Evolutionary conservation across 2,888 invertebrate genomes (phyloP), one percentile per base, ranked within the genome.

Genomic region (Harpalus rufipes): DNA sequence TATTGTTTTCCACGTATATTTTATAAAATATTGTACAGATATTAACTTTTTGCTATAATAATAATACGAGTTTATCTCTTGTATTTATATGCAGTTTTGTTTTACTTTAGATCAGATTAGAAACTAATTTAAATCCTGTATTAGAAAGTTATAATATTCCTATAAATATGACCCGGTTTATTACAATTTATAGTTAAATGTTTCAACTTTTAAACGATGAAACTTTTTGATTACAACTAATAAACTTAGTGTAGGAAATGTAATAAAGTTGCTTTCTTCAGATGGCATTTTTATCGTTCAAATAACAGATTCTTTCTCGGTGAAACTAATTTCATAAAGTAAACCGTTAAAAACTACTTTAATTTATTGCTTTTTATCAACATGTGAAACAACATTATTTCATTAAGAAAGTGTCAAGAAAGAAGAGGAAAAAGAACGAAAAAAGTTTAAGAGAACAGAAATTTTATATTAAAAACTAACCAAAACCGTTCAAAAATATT

Each of bases 221-320:
- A 74, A 74, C 41, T 44, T 74, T 74, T 74, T 74, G 41, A 74
- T 44, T 72, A 41, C 72, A 18, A 72, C 44, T 74, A 74, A 74
- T 44, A 74, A 72, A 74, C 16, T 41, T 74, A 41, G 41, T 74
- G 12, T 21, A 74, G 72, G 41, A 74, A 44, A 68, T 63, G 12
- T 16, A 44, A 74, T 44, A 6, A 44, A 74, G 10, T 44, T 44
- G 41, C 44, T 74, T 51, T 51, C 44, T 6, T 51, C 44, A 51
- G 7, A 51, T 51, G 44, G 44, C 44, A 51, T 51, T 51, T 10
- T 51, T 51, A 51, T 51, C 44, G 44, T 51, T 51, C 10, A 51
- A 51, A 51, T 51, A 51, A 51, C 44, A 51, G 44, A 51, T 51
- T 51, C 7, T 4, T 51, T 10, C 6, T 10, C 44, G 12, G 44